phyloP scores from a whole-genome alignment of 23 tunicate genomes.

The Trididemnum clinides region DNA sequence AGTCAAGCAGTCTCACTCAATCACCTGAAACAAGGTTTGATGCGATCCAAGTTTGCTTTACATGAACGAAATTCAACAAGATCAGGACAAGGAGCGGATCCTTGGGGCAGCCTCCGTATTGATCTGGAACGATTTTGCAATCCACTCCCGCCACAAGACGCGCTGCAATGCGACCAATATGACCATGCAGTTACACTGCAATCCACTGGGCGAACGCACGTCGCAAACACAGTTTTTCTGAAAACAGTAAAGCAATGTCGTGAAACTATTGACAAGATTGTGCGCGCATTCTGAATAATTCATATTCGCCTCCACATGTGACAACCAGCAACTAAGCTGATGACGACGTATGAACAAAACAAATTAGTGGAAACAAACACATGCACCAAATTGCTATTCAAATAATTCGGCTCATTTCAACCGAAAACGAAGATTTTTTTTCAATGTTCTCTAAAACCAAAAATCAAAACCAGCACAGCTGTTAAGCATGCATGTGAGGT shows the following conservation, averaged over 20 bases:
- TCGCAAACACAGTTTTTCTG: constrained; percentile 40
- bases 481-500: too few species aligned
- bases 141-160: constrained; percentile 54
- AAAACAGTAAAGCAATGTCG: not conserved
- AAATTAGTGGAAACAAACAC: too few species aligned
- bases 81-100: constrained; percentile 54
- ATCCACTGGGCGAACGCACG: constrained; percentile 45
- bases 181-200: constrained; percentile 68
- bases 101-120: constrained; percentile 43
- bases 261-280: not conserved
- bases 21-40: not conserved
- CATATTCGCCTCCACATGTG: too few species aligned
- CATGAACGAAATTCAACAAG: constrained; percentile 31
- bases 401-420: too few species aligned
- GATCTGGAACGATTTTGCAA: constrained; percentile 61
- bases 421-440: too few species aligned
- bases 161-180: constrained; percentile 48
- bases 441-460: too few species aligned
- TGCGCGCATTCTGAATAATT: not conserved
- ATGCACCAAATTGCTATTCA: too few species aligned
- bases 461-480: too few species aligned
- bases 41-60: not conserved
- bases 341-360: not conserved
- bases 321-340: too few species aligned
- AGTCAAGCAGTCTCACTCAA: not conserved